These are phyloP conservation scores for Zonitis immaculata DNA, from an alignment of 2,888 invertebrate species.

Conservation along the genomic window DNA sequence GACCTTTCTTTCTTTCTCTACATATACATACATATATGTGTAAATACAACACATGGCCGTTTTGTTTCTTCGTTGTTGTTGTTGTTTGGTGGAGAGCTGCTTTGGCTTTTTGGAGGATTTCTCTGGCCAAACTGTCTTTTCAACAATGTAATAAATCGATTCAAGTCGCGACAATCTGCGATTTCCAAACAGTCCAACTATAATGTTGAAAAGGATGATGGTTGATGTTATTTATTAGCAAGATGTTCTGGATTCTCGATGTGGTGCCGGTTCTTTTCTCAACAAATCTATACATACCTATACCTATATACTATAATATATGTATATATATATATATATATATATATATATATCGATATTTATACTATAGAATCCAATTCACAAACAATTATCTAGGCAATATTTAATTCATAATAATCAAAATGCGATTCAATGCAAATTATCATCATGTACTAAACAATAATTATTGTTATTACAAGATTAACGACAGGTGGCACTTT, in stretches of 20 bases:
- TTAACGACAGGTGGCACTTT: background rate
- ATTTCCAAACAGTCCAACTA: slow-evolving; percentile 28
- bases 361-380: too few species aligned
- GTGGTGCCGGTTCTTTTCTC: slow-evolving; percentile 8
- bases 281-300: background rate
- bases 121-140: slow-evolving; percentile 42
- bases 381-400: too few species aligned
- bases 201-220: background rate
- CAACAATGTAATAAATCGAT: slow-evolving; percentile 42
- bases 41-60: background rate
- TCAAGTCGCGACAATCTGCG: slow-evolving; percentile 34
- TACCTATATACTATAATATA: too few species aligned
- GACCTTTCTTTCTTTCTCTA: background rate
- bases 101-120: slow-evolving; percentile 38
- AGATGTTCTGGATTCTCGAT: slow-evolving; percentile 12
- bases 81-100: background rate
- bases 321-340: too few species aligned
- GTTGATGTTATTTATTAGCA: slow-evolving; percentile 12
- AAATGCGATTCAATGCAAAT: background rate
- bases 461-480: background rate
- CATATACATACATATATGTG: background rate
- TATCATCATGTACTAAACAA: background rate
- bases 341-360: too few species aligned
- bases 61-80: background rate
- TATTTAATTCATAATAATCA: too few species aligned